Evolutionary conservation across 1,140 invertebrate genomes (phyloP), one percentile per base, ranked within the genome.

Genomic region (Pomacea maculata): DNA sequence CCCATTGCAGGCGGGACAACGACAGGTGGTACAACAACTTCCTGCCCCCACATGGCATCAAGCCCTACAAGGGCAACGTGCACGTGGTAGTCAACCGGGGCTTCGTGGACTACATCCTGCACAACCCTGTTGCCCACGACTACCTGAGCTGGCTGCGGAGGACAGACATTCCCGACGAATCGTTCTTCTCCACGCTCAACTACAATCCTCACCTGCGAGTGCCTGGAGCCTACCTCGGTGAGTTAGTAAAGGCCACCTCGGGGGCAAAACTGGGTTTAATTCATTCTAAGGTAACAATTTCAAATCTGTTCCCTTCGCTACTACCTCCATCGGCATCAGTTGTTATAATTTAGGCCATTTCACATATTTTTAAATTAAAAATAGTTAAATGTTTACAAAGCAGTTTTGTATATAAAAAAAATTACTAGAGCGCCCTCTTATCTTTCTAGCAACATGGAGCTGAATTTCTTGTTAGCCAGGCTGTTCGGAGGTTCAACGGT

Each of bases 141-240:
- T 83, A 87, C n/a, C 45, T 85, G 11, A 73, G 86, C 4, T 88
- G 88, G 88, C 64, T 82, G 25, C 75, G 71, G 70, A 57, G 82
- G n/a, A 87, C 85, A 3, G 34, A 80, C 29, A 25, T 82, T 54
- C 79, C 87, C 21, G 90, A 91, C 68, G 90, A 91, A 76, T 83
- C 83, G 0, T 89, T 88, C 65, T 91, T 89, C 75, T 77, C 87
- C n/a, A 82, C 87, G 17, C 63, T 89, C 9, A 89, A 89, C 67
- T 85, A 87, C 71, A 89, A 88, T 65, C 85, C 87, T 21, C 85
- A 87, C 34, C 70, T 89, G 8, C 65, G 75, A 3, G 85, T 88
- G 19, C 86, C 83, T 25, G 88, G 88, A 17, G 81, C 83, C 14
- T 88, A 85, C 65, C 82, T 84, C 78, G 86, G 88, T 89, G 83